These are phyloP conservation scores for Engystomops pustulosus DNA, from an alignment of 2,113 vertebrate species.

Conservation along the genomic window DNA sequence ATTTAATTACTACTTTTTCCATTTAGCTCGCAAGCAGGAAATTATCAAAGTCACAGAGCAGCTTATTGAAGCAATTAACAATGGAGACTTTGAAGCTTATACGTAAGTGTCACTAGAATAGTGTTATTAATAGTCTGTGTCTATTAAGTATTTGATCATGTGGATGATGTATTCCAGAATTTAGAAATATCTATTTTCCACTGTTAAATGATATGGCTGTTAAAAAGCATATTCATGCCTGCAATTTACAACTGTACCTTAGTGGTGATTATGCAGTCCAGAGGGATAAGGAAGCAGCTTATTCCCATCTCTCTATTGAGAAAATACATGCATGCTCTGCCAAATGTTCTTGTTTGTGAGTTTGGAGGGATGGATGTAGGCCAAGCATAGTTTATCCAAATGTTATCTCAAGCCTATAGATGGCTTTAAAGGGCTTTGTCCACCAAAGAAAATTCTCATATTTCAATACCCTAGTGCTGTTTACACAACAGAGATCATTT, in stretches of 20 bases:
- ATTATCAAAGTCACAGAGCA: conserved; percentile 98
- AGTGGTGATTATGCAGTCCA: too few species aligned
- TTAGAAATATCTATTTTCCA: not conserved
- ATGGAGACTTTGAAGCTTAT: conserved; percentile 97
- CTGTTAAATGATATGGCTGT: too few species aligned
- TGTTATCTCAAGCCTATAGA: not conserved
- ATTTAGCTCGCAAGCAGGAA: conserved; percentile 93
- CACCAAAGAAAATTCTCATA: too few species aligned
- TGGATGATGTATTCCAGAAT: not conserved
- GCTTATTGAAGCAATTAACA: conserved; percentile 98
- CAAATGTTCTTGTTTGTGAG: not conserved
- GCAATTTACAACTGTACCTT: not conserved
- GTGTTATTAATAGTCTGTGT: too few species aligned
- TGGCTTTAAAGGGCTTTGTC: not conserved
- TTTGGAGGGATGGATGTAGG: not conserved
- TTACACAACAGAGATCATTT: too few species aligned
- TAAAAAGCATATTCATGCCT: too few species aligned
- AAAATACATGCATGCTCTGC: too few species aligned
- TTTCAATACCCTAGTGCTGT: too few species aligned
- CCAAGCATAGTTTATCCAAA: not conserved
- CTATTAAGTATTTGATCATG: too few species aligned
- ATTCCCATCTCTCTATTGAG: too few species aligned
- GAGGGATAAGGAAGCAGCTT: too few species aligned
- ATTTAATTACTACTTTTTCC: conserved; percentile 43
- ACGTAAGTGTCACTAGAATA: conserved; percentile 80